A percentile compares a stretch with the other conserved stretches of the same genome.
Conservation (phyloP, 2,113 vertebrate genomes). For the Rynchops niger region DNA sequence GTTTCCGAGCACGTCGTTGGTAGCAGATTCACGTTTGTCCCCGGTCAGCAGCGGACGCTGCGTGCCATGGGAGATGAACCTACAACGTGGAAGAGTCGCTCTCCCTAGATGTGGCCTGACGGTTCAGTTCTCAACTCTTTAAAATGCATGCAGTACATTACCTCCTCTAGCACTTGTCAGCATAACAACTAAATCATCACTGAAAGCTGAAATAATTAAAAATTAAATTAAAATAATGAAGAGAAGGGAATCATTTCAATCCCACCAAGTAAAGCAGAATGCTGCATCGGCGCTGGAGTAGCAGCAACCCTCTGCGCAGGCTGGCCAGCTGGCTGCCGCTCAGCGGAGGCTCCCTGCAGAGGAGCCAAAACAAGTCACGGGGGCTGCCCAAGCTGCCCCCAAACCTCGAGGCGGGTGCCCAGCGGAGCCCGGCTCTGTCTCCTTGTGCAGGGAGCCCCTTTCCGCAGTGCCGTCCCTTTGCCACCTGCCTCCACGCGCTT, state of each 20-base stretch:
- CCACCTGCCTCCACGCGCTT: background rate
- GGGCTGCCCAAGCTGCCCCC: background rate
- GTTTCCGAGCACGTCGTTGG: rapidly evolving
- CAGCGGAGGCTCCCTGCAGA: background rate
- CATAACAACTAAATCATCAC: background rate
- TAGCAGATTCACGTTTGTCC: rapidly evolving
- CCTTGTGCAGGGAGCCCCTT: background rate
- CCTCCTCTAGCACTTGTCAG: background rate
- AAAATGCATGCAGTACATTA: background rate
- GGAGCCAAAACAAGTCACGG: background rate
- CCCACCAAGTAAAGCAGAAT: background rate
- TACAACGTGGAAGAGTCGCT: background rate
- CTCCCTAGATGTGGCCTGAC: background rate
- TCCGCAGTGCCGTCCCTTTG: background rate
- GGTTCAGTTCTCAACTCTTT: background rate
- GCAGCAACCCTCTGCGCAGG: background rate
- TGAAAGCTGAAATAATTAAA: background rate
- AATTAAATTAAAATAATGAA: background rate
- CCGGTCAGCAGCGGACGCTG: background rate
- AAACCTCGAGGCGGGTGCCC: background rate
- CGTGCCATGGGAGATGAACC: background rate
- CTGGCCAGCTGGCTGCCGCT: background rate
- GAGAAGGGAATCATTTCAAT: background rate
- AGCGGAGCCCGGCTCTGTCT: background rate
- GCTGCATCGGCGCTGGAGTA: background rate